Base-by-base conservation (phyloP, 2,113 vertebrate genomes). In the Oncorhynchus mykiss region DNA sequence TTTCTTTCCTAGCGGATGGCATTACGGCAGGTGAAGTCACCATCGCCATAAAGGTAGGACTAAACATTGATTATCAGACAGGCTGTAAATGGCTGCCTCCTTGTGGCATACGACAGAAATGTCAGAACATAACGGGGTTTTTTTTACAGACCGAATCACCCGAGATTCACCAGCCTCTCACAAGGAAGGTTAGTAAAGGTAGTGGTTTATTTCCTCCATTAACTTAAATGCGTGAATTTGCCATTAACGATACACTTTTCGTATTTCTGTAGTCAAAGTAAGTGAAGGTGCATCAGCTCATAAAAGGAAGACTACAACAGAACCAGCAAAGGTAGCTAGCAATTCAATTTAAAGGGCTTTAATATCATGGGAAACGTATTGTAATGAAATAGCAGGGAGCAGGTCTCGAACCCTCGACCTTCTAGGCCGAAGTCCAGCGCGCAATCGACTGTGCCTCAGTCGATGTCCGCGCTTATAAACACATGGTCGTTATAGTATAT, bases 11-110 rank as follows among this genome's bases (percentile, higher is more conserved):
- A 25, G n/a, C 82, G 27, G 85, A 84, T 3, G 84, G 88, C 8
- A 13, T 72, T 0, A 82, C 88, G 4, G 86, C 85, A 3, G 91
- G 92, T 25, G 90, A 93, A 0, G 87, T 90, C 1, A 92, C 91
- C 0, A 91, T 92, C 39, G 87, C 88, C 14, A 83, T 92, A 39
- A 88, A 77, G 87, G 93, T 93, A 81, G 34, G 34, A 8, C 6
- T 34, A 7, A 89, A 82, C 20, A 22, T 69, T 7, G 2, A 20
- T 22, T 11, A 20, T 69, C 18, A n/a, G 67, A 20, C 20, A 11
- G 14, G 5, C 0, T 45, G 3, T 69, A 31, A 69, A 22, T 34
- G 20, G 49, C 74, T 67, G 4, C 25, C 49, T 31, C 29, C 66
- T 64, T 2, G 7, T 51, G 59, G 18, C 4, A 4, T 16, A 27